A percentile compares a stretch with the other conserved stretches of the same genome.
Conservation (phyloP, 1,140 invertebrate species). For the Forficula auricularia region DNA sequence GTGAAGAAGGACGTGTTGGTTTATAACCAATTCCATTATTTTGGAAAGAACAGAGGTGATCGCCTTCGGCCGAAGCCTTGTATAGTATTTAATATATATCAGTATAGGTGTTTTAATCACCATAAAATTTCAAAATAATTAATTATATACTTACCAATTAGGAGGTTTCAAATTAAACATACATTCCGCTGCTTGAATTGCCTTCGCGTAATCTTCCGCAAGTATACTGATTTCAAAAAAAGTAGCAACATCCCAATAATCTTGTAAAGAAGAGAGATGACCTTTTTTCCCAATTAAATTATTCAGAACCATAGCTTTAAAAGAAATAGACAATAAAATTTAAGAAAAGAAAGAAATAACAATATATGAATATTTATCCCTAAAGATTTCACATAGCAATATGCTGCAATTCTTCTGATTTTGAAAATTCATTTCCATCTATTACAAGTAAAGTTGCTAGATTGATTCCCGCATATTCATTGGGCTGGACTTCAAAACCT, state of each 20-base stretch:
- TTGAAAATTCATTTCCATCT: constrained; percentile 86
- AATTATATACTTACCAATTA: constrained; percentile 50
- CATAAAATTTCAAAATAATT: too few relatives aligned
- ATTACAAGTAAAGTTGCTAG: constrained; percentile 95
- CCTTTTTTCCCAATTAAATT: constrained; percentile 97
- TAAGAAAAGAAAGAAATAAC: not conserved
- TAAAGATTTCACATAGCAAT: too few relatives aligned
- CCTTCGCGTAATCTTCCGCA: constrained; percentile 92
- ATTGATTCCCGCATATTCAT: constrained; percentile 99
- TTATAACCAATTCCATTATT: too few relatives aligned
- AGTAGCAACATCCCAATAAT: constrained; percentile 99
- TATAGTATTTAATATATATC: too few relatives aligned
- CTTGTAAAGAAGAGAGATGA: constrained; percentile 73
- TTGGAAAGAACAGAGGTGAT: too few relatives aligned
- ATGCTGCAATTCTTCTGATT: constrained; percentile 76
- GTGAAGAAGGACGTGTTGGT: too few relatives aligned
- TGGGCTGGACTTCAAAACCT: constrained; percentile 93
- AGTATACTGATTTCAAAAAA: constrained; percentile 98
- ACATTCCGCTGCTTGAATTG: constrained; percentile 91
- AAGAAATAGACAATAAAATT: constrained; percentile 1
- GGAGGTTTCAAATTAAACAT: constrained; percentile 99
- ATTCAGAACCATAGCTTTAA: constrained; percentile 76
- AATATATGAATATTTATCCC: too few relatives aligned
- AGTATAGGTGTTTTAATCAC: too few relatives aligned
- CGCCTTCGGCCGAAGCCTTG: too few relatives aligned